Conservation (phyloP, 2,113 vertebrate species). For the Paradisaea rubra region DNA sequence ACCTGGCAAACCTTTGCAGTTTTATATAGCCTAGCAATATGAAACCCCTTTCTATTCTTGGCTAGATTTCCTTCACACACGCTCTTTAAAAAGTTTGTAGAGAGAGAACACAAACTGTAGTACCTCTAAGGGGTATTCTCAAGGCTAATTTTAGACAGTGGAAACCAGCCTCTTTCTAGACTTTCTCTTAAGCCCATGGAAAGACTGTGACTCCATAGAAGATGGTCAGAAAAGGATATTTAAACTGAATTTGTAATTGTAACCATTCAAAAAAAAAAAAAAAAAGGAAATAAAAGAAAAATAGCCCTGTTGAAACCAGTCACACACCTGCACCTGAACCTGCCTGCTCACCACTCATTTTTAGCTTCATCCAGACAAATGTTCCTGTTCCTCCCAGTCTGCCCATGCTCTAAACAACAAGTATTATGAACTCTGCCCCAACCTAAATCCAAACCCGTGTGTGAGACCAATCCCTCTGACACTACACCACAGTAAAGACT, state of each 20-base stretch:
- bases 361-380: not conserved
- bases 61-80: not conserved
- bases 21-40: slow-evolving; percentile 22
- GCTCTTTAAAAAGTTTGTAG: not conserved
- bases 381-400: not conserved
- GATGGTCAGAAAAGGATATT: not conserved
- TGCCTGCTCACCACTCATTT: not conserved
- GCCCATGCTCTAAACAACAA: not conserved
- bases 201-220: not conserved
- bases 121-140: not conserved
- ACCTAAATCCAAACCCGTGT: not conserved
- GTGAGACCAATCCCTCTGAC: not conserved
- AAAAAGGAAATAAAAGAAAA: too few relatives aligned
- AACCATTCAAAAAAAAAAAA: not conserved
- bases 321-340: not conserved
- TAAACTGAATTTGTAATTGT: not conserved
- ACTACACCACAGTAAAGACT: not conserved
- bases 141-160: not conserved
- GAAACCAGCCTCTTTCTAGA: not conserved
- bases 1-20: not conserved
- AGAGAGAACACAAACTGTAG: not conserved
- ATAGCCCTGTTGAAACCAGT: not conserved
- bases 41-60: slow-evolving; percentile 35
- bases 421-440: not conserved
- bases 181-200: not conserved